Conservation (phyloP, 2,888 invertebrate species). For the Pyralis farinalis region DNA sequence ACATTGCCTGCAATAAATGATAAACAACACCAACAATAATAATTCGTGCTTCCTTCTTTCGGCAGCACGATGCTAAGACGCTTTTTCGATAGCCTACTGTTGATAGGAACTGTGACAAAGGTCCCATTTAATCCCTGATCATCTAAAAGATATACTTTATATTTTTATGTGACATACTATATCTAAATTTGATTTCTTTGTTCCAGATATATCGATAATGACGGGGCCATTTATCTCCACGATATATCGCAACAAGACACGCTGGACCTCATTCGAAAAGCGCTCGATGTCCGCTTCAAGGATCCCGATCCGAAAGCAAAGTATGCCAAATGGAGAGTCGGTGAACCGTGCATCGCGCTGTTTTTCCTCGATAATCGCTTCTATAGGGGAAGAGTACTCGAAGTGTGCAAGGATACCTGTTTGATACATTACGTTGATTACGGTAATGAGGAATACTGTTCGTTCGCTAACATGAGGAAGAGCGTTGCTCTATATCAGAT, state of each 20-base stretch:
- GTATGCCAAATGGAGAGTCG: constrained; percentile 78
- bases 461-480: constrained; percentile 79
- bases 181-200: neutral
- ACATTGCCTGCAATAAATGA: too few species aligned
- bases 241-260: constrained; percentile 51
- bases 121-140: too few species aligned
- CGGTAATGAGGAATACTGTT: constrained; percentile 87
- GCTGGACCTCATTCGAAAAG: constrained; percentile 70
- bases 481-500: constrained; percentile 83
- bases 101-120: too few species aligned
- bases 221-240: constrained; percentile 70
- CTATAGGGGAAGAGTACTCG: constrained; percentile 85
- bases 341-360: constrained; percentile 85
- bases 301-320: constrained; percentile 62
- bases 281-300: constrained; percentile 69
- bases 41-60: too few species aligned
- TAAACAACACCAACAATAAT: too few species aligned
- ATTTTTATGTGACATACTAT: too few species aligned
- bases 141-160: too few species aligned
- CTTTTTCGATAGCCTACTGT: too few species aligned
- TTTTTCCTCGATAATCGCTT: constrained; percentile 85
- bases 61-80: too few species aligned
- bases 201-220: constrained; percentile 62
- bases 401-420: constrained; percentile 62
- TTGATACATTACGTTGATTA: constrained; percentile 89